These are phyloP conservation scores for Acleris emargana DNA, from an alignment of 2,888 invertebrate genomes.

Conservation along the genomic window DNA sequence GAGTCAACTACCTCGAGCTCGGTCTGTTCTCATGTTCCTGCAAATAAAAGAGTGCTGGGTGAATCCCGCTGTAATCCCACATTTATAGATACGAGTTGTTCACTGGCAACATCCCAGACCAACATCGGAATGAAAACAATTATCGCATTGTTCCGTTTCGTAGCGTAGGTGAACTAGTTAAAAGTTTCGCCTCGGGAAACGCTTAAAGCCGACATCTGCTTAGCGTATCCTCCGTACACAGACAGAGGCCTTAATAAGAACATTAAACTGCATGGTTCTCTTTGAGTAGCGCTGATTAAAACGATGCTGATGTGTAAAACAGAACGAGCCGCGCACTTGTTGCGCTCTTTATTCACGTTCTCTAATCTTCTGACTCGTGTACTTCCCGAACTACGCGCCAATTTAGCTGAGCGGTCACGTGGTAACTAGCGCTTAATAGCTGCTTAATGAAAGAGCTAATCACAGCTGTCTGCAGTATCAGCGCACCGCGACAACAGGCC, in stretches of 20 bases:
- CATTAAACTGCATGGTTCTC: slow-evolving; percentile 23
- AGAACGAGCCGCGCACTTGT: slow-evolving; percentile 28
- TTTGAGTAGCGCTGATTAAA: slow-evolving; percentile 27
- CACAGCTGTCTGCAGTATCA: slow-evolving; percentile 30
- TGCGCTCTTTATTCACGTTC: slow-evolving; percentile 10
- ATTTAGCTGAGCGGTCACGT: slow-evolving; percentile 17
- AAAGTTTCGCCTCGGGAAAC: slow-evolving; percentile 28
- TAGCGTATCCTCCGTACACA: slow-evolving; percentile 17
- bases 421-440: slow-evolving; percentile 25
- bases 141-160: slow-evolving; percentile 36
- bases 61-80: slow-evolving; percentile 19
- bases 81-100: slow-evolving; percentile 23
- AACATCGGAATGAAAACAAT: slow-evolving; percentile 37
- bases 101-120: slow-evolving; percentile 33
- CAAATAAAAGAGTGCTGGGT: slow-evolving; percentile 25
- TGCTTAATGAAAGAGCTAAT: slow-evolving; percentile 33
- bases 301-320: slow-evolving; percentile 18
- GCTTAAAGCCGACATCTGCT: slow-evolving; percentile 32
- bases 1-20: not conserved
- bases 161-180: slow-evolving; percentile 35
- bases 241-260: slow-evolving; percentile 23
- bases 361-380: slow-evolving; percentile 5
- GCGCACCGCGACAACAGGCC: slow-evolving; percentile 27
- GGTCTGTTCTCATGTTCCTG: slow-evolving; percentile 7
- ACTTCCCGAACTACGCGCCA: slow-evolving; percentile 15